Evolutionary conservation across 2,888 invertebrate species (phyloP).

Genomic region (Automeris io): DNA sequence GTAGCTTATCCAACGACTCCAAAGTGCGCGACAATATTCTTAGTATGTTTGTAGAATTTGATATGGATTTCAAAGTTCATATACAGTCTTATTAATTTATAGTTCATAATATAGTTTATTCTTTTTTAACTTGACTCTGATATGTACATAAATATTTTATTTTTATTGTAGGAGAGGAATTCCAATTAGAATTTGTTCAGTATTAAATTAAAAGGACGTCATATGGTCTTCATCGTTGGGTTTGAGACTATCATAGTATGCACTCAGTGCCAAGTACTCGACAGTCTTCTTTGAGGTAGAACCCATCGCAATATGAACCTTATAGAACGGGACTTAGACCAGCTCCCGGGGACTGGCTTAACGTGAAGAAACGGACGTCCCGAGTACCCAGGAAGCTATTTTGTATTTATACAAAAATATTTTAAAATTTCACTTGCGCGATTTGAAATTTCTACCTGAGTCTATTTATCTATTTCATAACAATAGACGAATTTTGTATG

Average conservation of each 20-base stretch:
- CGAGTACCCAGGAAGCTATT: not conserved
- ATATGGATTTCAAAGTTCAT: too few species aligned
- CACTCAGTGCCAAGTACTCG: constrained; percentile 60
- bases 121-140: too few species aligned
- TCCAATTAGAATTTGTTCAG: not conserved
- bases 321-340: constrained; percentile 33
- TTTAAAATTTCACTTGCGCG: constrained; percentile 45
- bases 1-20: too few species aligned
- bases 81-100: too few species aligned
- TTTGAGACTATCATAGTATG: constrained; percentile 37
- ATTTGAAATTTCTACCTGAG: constrained; percentile 46
- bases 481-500: constrained; percentile 25
- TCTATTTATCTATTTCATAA: constrained; percentile 40
- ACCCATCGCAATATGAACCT: constrained; percentile 36
- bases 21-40: too few species aligned
- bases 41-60: too few species aligned
- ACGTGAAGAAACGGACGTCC: constrained; percentile 69
- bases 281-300: constrained; percentile 53
- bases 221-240: constrained; percentile 57
- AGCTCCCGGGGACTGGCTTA: constrained; percentile 54
- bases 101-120: too few species aligned
- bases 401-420: constrained; percentile 23
- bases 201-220: constrained; percentile 45
- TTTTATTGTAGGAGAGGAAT: too few species aligned
- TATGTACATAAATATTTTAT: too few species aligned